phyloP scores from a whole-genome alignment of 37 sponge, comb jelly and placozoan species.

The Haliclona indistincta region DNA sequence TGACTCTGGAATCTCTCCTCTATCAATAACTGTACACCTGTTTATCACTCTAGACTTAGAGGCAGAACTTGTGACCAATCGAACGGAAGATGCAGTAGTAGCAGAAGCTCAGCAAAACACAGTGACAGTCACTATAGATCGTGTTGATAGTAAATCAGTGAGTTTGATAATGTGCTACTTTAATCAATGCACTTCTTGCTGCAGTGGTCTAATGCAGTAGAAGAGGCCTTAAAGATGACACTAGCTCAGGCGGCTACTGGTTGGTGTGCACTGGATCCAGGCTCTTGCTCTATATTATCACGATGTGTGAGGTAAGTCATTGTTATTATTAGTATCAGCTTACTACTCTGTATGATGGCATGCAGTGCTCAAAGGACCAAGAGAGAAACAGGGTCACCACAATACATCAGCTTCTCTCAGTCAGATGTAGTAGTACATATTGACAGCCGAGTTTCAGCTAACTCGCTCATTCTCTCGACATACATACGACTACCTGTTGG shows the following conservation, averaged over 20 bases:
- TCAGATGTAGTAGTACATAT: too few species aligned
- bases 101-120: neutral
- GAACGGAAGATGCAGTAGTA: neutral
- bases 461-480: too few species aligned
- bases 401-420: too few species aligned
- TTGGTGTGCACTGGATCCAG: neutral
- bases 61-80: neutral
- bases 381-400: too few species aligned
- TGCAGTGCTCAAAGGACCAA: neutral
- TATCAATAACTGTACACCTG: neutral
- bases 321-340: neutral
- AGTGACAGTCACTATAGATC: neutral
- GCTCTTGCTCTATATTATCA: neutral
- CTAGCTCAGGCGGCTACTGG: neutral
- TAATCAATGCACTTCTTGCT: neutral
- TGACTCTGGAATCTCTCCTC: neutral
- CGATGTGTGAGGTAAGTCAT: neutral
- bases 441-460: too few species aligned
- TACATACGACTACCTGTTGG: neutral
- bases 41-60: neutral
- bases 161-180: neutral
- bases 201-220: neutral
- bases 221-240: neutral
- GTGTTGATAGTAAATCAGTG: neutral
- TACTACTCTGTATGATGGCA: neutral